phyloP scores from a whole-genome alignment of 2,888 invertebrate species.

The Meghimatium bilineatum region DNA sequence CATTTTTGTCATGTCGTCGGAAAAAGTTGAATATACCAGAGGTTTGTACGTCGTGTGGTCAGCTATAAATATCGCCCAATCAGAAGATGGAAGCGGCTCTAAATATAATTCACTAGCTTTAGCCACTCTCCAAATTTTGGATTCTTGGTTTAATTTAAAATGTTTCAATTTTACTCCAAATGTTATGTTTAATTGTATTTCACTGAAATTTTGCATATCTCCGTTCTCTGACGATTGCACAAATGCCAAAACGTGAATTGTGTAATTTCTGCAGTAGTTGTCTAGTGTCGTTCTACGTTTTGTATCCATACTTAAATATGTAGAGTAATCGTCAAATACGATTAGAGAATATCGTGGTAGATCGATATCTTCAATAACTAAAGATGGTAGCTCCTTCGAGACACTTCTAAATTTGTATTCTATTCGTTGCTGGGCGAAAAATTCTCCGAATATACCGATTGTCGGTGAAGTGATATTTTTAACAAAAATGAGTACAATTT shows the following conservation, averaged over 20 bases:
- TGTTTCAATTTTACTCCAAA: conserved; percentile 69
- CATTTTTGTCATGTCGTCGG: conserved; percentile 36
- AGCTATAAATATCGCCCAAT: conserved; percentile 96
- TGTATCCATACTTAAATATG: conserved; percentile 97
- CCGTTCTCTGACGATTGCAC: conserved; percentile 59
- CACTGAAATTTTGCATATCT: conserved; percentile 83
- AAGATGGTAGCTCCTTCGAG: background rate
- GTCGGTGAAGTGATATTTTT: background rate
- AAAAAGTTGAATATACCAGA: conserved; percentile 86
- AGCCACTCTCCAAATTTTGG: conserved; percentile 69
- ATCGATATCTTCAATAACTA: background rate
- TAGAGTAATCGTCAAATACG: conserved; percentile 96
- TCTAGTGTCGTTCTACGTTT: conserved; percentile 97
- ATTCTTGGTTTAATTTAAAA: conserved; percentile 67
- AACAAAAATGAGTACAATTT: conserved; percentile 21
- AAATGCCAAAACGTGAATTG: conserved; percentile 95
- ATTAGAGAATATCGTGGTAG: conserved; percentile 82
- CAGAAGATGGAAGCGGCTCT: conserved; percentile 84
- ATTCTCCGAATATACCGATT: background rate
- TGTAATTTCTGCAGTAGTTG: conserved; percentile 96
- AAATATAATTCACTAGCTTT: conserved; percentile 66
- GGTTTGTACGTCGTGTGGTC: conserved; percentile 95
- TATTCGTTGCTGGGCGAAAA: conserved; percentile 28
- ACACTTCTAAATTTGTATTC: conserved; percentile 1
- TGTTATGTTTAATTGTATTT: conserved; percentile 89